Base-by-base conservation (phyloP, 2,797 vertebrate genomes). In the Halcyon smyrnensis region DNA sequence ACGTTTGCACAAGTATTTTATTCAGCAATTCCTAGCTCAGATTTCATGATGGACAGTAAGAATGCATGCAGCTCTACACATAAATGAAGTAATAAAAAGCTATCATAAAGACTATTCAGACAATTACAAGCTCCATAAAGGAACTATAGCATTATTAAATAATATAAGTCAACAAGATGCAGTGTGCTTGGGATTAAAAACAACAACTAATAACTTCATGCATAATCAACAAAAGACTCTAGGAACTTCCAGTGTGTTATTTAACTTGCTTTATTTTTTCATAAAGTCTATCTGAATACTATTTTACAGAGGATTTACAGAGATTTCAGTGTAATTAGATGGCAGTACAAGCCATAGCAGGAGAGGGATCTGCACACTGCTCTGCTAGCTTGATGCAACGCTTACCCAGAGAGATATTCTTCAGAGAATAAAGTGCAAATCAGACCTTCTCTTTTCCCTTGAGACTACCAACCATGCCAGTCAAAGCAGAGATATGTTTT, bases 11-110 rank as follows among this genome's bases (percentile, higher is more conserved):
- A 48, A 67, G 15, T 24, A 82, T 51, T 94, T 93, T 69, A 76
- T 68, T 87, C 54, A 79, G 74, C 34, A 92, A 46, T 46, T 65
- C 30, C 41, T 62, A 84, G 13, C 19, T 93, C 59, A 46, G 27
- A 43, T 80, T 90, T 92, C 77, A n/a, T 76, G 63, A 89, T 27
- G 56, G 59, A 84, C 75, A 51, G 43, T 76, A 59, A 69, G 56
- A 94, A 79, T 43, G 30, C 63, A 79, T 56, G 43, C 39, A 87
- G 48, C 28, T 73, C 27, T 43, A 76, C 11, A 46, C 30, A 46
- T 59, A 63, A 94, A 90, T 73, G 59, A 63, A 91, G 56, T 56
- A 82, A 79, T 82, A 92, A 92, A 89, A 93, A 84, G 5, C 12
- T 87, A 86, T 64, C 34, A 81, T 46, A 76, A 87, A 76, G 46